A percentile compares a stretch with the other conserved stretches of the same genome.
These are phyloP conservation scores for Thalassarche chlororhynchos DNA, from an alignment of 2,113 vertebrate genomes.

Conservation along the genomic window DNA sequence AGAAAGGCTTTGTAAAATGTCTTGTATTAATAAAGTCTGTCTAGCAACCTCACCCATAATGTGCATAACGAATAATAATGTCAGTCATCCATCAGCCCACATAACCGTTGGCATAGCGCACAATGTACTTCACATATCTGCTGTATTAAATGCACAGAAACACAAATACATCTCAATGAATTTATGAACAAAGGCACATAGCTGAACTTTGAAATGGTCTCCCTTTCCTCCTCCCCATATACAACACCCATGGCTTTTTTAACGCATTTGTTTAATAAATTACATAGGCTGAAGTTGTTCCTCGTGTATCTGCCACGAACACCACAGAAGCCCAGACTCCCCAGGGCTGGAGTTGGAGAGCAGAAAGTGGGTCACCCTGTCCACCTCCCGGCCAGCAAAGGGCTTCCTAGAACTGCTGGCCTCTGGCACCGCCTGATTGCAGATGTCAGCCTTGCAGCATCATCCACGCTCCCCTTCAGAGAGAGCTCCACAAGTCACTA, in stretches of 20 bases:
- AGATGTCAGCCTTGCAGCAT: neutral
- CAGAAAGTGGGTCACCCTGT: neutral
- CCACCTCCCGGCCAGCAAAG: neutral
- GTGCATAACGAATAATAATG: conserved; percentile 4
- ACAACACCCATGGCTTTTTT: neutral
- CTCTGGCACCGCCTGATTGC: neutral
- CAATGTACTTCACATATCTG: neutral
- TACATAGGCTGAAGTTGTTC: neutral
- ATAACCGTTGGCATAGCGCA: neutral
- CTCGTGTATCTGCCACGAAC: rapidly evolving
- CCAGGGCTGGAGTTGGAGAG: neutral
- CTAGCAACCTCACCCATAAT: neutral
- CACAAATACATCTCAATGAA: neutral
- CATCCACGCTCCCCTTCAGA: neutral
- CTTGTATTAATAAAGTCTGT: conserved; percentile 15
- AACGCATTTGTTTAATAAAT: neutral
- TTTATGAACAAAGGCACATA: neutral
- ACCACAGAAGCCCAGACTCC: neutral
- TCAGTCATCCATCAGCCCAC: conserved; percentile 42
- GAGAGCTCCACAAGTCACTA: neutral
- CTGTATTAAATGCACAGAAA: neutral
- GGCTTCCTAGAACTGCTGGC: neutral
- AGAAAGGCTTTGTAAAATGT: neutral
- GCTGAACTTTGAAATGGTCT: neutral
- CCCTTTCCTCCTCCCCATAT: neutral